Conservation (phyloP, 2,888 invertebrate genomes). For the Venusia cambrica region DNA sequence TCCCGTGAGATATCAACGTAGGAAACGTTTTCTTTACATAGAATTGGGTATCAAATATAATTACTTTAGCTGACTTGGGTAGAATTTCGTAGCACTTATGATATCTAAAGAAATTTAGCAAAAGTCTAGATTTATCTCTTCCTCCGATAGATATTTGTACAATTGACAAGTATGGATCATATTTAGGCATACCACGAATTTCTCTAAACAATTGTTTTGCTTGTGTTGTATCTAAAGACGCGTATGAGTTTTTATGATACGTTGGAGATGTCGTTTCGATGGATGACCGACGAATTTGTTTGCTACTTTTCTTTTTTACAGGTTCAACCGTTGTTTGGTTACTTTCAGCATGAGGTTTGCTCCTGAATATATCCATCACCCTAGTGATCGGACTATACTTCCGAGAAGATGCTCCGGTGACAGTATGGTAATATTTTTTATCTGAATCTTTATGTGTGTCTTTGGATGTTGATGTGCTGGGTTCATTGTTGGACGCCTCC, state of each 20-base stretch:
- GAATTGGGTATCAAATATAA: constrained; percentile 75
- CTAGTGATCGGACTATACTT: constrained; percentile 75
- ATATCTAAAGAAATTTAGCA: constrained; percentile 75
- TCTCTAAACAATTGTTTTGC: constrained; percentile 74
- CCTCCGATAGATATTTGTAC: constrained; percentile 76
- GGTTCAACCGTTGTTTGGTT: constrained; percentile 51
- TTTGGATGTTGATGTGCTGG: constrained; percentile 51
- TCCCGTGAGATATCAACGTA: constrained; percentile 72
- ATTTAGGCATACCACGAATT: constrained; percentile 71
- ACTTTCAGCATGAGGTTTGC: constrained; percentile 60
- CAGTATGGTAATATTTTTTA: constrained; percentile 76
- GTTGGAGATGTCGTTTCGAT: constrained; percentile 74
- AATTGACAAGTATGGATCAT: constrained; percentile 74
- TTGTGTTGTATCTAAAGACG: constrained; percentile 69
- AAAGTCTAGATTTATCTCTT: constrained; percentile 69
- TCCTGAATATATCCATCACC: constrained; percentile 74
- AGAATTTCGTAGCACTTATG: constrained; percentile 76
- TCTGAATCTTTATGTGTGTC: constrained; percentile 71
- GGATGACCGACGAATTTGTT: constrained; percentile 65
- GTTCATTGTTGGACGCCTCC: constrained; percentile 56
- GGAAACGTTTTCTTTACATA: constrained; percentile 73
- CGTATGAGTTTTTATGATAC: constrained; percentile 75
- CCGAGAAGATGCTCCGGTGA: constrained; percentile 71
- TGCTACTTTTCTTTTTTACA: constrained; percentile 61
- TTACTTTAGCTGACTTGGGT: constrained; percentile 75